A percentile compares a stretch with the other conserved stretches of the same genome.
These are phyloP conservation scores for Pseudolycoriella hygida DNA, from an alignment of 2,888 invertebrate genomes.

Conservation along the genomic window DNA sequence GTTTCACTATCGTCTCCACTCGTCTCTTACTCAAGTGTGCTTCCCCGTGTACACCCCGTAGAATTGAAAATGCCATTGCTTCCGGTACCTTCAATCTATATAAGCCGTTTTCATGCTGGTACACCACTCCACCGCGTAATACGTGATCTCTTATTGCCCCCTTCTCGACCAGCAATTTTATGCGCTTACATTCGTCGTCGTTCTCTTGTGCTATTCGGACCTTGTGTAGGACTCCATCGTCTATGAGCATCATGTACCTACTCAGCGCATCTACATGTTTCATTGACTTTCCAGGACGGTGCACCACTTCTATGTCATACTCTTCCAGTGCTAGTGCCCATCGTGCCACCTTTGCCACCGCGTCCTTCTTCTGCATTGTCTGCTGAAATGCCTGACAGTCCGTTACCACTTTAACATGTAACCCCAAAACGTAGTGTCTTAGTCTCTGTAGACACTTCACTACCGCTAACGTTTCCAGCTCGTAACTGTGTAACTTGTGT, in stretches of 20 bases:
- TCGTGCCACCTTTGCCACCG: constrained; percentile 17
- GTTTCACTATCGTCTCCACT: constrained; percentile 14
- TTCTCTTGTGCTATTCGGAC: constrained; percentile 6
- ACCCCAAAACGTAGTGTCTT: constrained; percentile 15
- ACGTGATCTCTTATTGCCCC: not conserved
- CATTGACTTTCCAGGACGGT: constrained; percentile 20
- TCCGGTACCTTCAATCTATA: constrained; percentile 18
- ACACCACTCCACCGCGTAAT: constrained; percentile 7
- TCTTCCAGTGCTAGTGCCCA: constrained; percentile 19
- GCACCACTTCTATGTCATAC: too few relatives aligned
- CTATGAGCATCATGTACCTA: not conserved
- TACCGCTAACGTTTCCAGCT: not conserved
- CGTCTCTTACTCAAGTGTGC: constrained; percentile 20
- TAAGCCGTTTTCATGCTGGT: constrained; percentile 7
- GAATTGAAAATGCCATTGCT: constrained; percentile 19
- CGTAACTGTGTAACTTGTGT: not conserved
- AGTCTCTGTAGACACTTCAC: constrained; percentile 10
- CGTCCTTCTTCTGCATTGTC: constrained; percentile 15
- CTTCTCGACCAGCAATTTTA: constrained; percentile 7
- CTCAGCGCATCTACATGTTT: constrained; percentile 7
- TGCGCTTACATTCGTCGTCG: constrained; percentile 11
- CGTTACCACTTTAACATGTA: constrained; percentile 12
- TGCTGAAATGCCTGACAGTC: constrained; percentile 18
- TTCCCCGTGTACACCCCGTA: constrained; percentile 18
- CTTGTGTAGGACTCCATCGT: not conserved